Evolutionary conservation across 2,888 invertebrate genomes (phyloP).

Genomic region (Cataglyphis cursor): DNA sequence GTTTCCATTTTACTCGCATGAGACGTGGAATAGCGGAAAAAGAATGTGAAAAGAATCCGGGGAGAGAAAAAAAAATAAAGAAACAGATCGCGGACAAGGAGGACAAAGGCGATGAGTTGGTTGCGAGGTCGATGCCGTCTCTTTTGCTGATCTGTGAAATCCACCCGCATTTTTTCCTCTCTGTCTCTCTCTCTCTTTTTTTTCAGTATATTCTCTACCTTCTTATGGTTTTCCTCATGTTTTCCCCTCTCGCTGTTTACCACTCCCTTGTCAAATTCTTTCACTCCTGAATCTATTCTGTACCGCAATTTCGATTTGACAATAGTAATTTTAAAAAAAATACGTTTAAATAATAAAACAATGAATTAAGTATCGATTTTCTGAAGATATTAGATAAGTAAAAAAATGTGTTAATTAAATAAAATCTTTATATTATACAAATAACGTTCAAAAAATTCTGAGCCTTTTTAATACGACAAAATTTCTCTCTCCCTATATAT

Average conservation of each 20-base stretch:
- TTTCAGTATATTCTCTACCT: slow-evolving; percentile 3
- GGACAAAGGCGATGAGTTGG: slow-evolving; percentile 18
- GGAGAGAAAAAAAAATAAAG: slow-evolving; percentile 20
- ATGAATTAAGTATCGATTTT: background rate
- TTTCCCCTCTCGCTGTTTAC: slow-evolving; percentile 57
- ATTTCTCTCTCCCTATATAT: no score
- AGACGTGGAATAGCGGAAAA: slow-evolving; percentile 7
- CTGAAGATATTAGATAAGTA: background rate
- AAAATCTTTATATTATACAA: background rate
- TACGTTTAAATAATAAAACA: background rate
- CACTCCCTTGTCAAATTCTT: slow-evolving; percentile 53
- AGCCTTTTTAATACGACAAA: background rate
- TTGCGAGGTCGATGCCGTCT: slow-evolving; percentile 70
- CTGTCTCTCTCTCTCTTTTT: background rate
- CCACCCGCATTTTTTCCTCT: slow-evolving; percentile 42
- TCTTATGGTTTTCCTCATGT: slow-evolving; percentile 41
- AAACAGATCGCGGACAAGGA: slow-evolving; percentile 19
- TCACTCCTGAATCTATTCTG: slow-evolving; percentile 59
- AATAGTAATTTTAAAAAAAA: background rate
- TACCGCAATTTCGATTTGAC: slow-evolving; percentile 29
- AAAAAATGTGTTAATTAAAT: background rate
- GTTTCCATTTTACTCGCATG: slow-evolving; percentile 19
- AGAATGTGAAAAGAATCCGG: background rate
- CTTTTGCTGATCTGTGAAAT: slow-evolving; percentile 73
- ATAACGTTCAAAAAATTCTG: background rate